Base-by-base conservation (phyloP, 92 coral and sea anemone genomes). In the Porites lobata region DNA sequence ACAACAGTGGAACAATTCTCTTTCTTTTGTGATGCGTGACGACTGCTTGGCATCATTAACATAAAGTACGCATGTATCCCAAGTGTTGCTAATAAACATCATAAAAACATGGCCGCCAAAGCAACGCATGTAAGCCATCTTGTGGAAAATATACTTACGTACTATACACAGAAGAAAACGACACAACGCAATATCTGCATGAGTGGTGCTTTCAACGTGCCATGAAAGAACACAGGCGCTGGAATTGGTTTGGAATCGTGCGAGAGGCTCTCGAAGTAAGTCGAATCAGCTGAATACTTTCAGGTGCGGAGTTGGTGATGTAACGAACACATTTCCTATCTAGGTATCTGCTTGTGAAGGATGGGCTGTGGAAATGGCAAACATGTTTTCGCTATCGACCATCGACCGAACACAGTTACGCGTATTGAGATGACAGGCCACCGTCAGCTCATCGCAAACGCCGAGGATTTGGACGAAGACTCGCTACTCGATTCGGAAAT, bases 301-400 rank as follows among this genome's bases (percentile, higher is more conserved):
- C 47, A 38, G 47, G 47, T 4, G 47, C 47, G 7, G 47, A 38
- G 47, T 38, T 38, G 47, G 47, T 38, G 47, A 14, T 62, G 66
- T 15, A 62, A 62, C n/a, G 6, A 62, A 20, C 66, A 62, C 66
- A n/a, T 62, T 62, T 62, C 66, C 8, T 62, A 1, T 62, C 9
- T 15, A 62, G n/a, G 6, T 62, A 62, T n/a, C 5, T 74, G 3
- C 43, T 54, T 20, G n/a, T 9, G 21, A 53, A 57, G 14, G 6
- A 80, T 80, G 85, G 85, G 85, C 1, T 80, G 85, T 26, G 85
- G 85, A 22, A 26, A 22, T 8, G 47, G 63, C 11, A 78, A 78
- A 38, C 61, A 54, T 17, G 18, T 75, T 8, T 11, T 53, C 3
- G 13, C 64, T 8, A 12, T n/a, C 18, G 21, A 14, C 1, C 75